A percentile compares a stretch with the other conserved stretches of the same genome.
Evolutionary conservation across 2,797 vertebrate species (phyloP).

Genomic region (Squalus acanthias): DNA sequence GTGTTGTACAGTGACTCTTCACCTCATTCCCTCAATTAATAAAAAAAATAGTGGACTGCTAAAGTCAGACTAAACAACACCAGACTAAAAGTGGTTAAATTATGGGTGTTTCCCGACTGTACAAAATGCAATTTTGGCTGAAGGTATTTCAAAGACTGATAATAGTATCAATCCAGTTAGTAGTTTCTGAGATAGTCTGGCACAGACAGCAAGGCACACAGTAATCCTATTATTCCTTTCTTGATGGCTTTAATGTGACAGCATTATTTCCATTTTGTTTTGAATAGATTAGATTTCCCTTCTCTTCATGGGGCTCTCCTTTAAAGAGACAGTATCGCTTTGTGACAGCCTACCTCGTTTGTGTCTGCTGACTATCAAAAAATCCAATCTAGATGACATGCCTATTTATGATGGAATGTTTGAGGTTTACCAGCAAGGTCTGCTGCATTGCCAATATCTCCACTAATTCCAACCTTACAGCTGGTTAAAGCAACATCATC

Average conservation of each 20-base stretch:
- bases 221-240: slow-evolving; percentile 19
- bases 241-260: slow-evolving; percentile 38
- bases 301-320: not conserved
- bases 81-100: not conserved
- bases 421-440: not conserved
- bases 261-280: slow-evolving; percentile 36
- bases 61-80: not conserved
- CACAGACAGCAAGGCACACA: slow-evolving; percentile 23
- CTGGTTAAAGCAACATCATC: not conserved
- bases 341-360: not conserved
- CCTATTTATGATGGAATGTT: slow-evolving; percentile 16
- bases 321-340: slow-evolving; percentile 18
- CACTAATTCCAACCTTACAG: not conserved
- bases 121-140: not conserved
- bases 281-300: slow-evolving; percentile 32
- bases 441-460: not conserved
- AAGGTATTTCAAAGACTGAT: slow-evolving; percentile 32
- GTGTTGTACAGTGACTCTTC: not conserved
- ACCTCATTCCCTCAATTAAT: no score
- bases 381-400: slow-evolving; percentile 25
- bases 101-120: not conserved
- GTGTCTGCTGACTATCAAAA: not conserved
- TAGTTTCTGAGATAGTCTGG: not conserved
- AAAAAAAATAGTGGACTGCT: not conserved
- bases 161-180: slow-evolving; percentile 28